Evolutionary conservation across 2,797 vertebrate genomes (phyloP), one percentile per base, ranked within the genome.

Genomic region (Heterohyrax brucei): DNA sequence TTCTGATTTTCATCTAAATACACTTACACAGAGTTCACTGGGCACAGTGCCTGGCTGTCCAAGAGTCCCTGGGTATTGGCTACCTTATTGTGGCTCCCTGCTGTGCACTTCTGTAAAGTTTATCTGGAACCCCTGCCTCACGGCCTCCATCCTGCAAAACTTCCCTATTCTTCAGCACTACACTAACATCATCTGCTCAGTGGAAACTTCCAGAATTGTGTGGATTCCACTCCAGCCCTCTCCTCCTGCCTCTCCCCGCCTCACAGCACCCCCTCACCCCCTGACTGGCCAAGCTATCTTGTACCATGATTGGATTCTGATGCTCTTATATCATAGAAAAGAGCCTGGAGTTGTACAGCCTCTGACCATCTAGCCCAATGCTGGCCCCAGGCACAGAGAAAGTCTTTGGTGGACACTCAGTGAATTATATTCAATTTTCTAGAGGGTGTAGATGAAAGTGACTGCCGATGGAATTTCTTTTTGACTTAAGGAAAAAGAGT

Each of bases 21-120:
- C 21, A n/a, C 26, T 0, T 1, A 3, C 48, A 26, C 9, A 2
- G 30, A 33, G 16, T 13, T 26, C 1, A 0, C 8, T 3, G 28
- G 62, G 61, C 8, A 1, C 18, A 13, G 68, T 7, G 48, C n/a
- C 83, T 56, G 28, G 3, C 0, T 2, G 39, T 46, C 76, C 44
- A 50, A 7, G 68, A 22, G 39, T 12, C 16, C 10, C n/a, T 59
- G 2, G 14, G 19, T 13, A 1, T 22, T 1, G 1, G 18, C 44
- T 19, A 19, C 24, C 9, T 26, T 12, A 1, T 62, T 1, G 2
- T 44, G 16, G 18, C 9, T 33, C 4, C 59, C 19, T 4, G 0
- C 14, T 75, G 0, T 0, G 14, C 19, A 13, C 7, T 61, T 66
- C 62, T 44, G 21, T 21, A 21, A 66, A 30, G 10, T 28, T 82